Percentiles rank a stretch among this genome's conserved stretches.
phyloP scores from a whole-genome alignment of 2,113 vertebrate species.

The Carlito syrichta region DNA sequence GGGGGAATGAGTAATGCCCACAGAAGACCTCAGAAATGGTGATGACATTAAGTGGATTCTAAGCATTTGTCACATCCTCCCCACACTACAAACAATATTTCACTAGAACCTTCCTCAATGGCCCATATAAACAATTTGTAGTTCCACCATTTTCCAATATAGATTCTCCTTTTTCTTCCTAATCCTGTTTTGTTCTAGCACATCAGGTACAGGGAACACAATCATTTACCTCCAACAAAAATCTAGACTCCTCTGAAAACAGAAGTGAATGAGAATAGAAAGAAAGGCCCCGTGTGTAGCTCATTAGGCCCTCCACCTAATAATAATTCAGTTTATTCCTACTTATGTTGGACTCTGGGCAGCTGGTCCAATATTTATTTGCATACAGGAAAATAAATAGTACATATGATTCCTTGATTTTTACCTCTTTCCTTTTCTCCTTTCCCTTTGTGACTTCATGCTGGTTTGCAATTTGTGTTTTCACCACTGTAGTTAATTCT shows the following conservation, averaged over 20 bases:
- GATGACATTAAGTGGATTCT: too few species aligned
- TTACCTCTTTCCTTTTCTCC: slow-evolving; percentile 11
- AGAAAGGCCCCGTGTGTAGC: neutral
- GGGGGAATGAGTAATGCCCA: neutral
- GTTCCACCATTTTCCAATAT: neutral
- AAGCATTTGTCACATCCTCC: neutral
- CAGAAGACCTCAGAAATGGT: neutral
- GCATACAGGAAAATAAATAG: slow-evolving; percentile 25
- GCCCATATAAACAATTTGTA: neutral
- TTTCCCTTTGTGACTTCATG: slow-evolving; percentile 66
- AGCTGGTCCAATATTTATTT: slow-evolving; percentile 14
- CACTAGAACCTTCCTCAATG: neutral
- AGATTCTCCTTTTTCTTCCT: neutral
- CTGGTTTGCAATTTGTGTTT: slow-evolving; percentile 75
- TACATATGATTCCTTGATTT: neutral
- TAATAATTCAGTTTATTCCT: neutral
- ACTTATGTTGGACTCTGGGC: neutral
- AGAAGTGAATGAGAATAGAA: slow-evolving; percentile 5
- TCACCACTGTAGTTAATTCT: slow-evolving; percentile 71
- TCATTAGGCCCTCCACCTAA: slow-evolving; percentile 24
- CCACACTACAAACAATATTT: neutral
- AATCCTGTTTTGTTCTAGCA: neutral
- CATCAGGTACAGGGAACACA: neutral
- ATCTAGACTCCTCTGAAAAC: neutral
- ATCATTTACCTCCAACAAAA: neutral